Evolutionary conservation across 2,888 invertebrate species (phyloP).

Genomic region (Archips xylosteana): DNA sequence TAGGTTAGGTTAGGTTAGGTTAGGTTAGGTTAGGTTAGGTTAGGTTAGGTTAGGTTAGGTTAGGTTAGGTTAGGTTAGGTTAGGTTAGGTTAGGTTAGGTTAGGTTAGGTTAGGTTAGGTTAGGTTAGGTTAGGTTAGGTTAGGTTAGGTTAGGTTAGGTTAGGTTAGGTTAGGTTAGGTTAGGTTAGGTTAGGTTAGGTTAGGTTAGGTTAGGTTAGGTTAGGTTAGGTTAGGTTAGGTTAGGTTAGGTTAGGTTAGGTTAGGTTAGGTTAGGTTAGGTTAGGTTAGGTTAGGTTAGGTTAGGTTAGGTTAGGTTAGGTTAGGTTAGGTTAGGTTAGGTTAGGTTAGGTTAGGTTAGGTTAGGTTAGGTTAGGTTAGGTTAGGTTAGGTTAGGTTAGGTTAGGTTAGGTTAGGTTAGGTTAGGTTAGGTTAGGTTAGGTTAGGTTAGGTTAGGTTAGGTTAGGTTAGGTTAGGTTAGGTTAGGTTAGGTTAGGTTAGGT

Average conservation of each 20-base stretch:
- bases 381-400: conserved; percentile 27
- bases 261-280: conserved; percentile 35
- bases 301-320: conserved; percentile 27
- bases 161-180: conserved; percentile 38
- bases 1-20: conserved; percentile 27
- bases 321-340: conserved; percentile 27
- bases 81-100: conserved; percentile 38
- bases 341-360: conserved; percentile 27
- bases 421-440: conserved; percentile 36
- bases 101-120: conserved; percentile 38
- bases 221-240: conserved; percentile 38
- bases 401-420: conserved; percentile 29
- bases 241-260: conserved; percentile 38
- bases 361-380: conserved; percentile 27
- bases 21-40: conserved; percentile 34
- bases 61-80: conserved; percentile 38
- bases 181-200: conserved; percentile 38
- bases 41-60: conserved; percentile 38
- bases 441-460: conserved; percentile 38
- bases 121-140: conserved; percentile 38
- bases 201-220: conserved; percentile 38
- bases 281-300: conserved; percentile 27
- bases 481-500: conserved; percentile 37
- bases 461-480: conserved; percentile 38
- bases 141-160: conserved; percentile 38